Conservation (phyloP, 1,140 invertebrate species). For the Cyclargus thomasi region DNA sequence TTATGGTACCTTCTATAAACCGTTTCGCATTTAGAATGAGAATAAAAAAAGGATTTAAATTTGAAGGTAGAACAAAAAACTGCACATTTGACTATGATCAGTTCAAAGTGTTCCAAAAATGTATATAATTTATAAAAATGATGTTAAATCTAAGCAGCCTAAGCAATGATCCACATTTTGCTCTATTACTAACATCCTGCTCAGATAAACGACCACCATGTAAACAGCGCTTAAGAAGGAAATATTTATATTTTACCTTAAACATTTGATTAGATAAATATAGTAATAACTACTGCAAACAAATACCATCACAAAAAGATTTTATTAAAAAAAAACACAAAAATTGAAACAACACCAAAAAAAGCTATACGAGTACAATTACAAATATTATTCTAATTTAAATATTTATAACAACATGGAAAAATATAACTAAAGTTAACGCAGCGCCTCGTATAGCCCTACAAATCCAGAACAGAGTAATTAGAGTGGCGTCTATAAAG, state of each 20-base stretch:
- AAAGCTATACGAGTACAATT: no score
- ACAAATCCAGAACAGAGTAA: not conserved
- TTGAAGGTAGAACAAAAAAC: not conserved
- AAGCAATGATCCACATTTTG: not conserved
- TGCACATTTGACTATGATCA: not conserved
- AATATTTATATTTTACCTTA: not conserved
- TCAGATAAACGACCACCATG: conserved; percentile 15
- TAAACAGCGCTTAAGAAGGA: conserved; percentile 7
- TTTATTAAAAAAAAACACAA: no score
- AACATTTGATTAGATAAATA: no score
- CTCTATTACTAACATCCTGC: conserved; percentile 20
- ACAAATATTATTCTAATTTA: no score
- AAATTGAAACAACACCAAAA: no score
- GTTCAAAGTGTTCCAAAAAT: not conserved
- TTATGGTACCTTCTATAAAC: no score
- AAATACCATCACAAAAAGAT: no score
- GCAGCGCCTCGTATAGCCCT: not conserved
- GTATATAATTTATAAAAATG: not conserved
- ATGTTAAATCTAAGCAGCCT: not conserved
- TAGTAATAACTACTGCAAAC: no score
- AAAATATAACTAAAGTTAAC: not conserved
- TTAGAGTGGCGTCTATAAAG: conserved; percentile 21
- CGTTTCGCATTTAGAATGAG: no score
- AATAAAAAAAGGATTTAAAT: no score
- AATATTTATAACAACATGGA: not conserved